phyloP scores from a whole-genome alignment of 2,797 vertebrate species.

The Rhinogobio ventralis region DNA sequence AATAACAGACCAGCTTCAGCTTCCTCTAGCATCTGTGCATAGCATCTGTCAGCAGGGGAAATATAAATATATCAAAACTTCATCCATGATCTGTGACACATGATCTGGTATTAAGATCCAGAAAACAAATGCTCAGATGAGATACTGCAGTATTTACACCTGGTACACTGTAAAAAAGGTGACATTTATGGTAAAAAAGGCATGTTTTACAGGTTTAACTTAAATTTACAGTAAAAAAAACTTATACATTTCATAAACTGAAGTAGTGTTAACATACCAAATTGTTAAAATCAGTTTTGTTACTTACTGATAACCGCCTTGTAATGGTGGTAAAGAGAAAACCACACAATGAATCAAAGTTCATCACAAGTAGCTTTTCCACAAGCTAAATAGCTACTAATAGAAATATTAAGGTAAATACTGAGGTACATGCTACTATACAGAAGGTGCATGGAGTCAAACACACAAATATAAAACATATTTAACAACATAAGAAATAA shows the following conservation, averaged over 20 bases:
- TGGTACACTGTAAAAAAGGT: background rate
- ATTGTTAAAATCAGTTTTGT: background rate
- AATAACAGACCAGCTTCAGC: slow-evolving; percentile 18
- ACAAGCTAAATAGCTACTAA: background rate
- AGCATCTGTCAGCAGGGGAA: background rate
- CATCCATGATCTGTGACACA: background rate
- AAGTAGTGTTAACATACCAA: background rate
- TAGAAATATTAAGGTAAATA: no score
- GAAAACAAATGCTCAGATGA: background rate
- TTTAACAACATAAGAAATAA: no score
- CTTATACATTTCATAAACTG: no score
- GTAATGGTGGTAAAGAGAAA: background rate
- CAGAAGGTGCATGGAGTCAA: no score
- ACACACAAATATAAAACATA: background rate
- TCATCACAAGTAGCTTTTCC: no score
- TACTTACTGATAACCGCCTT: no score
- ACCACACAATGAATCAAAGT: background rate
- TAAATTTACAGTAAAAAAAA: no score
- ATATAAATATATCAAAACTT: slow-evolving; percentile 6
- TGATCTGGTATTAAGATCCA: background rate
- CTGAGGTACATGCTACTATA: no score
- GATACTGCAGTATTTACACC: background rate
- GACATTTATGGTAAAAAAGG: background rate
- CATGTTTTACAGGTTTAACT: no score
- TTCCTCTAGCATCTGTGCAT: background rate